Evolutionary conservation across 2,113 vertebrate species (phyloP), one percentile per base, ranked within the genome.

Genomic region (Poeciliopsis turrubarensis): DNA sequence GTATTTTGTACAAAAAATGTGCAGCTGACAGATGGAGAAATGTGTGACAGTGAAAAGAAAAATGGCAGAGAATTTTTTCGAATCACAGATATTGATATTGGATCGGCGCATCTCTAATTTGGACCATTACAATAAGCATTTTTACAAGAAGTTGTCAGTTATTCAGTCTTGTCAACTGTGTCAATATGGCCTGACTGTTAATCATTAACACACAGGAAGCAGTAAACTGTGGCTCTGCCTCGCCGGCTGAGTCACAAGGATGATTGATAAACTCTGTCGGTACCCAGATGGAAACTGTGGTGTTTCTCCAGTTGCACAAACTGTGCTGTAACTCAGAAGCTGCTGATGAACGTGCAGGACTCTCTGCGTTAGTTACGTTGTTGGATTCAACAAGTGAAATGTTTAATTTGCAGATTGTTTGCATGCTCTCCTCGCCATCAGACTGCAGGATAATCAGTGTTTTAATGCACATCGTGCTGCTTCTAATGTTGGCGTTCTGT

Each of bases 361-460:
- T 26, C 34, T 10, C 51, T 57, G 22, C 9, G 51, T 57, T 32
- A 26, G 66, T 60, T 68, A 57, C 10, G 19, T 1, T 11, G 51
- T 2, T 57, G 51, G 25, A 17, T 57, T 31, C 32, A 13, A 47
- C 37, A 62, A 61, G 39, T 68, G 0, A 68, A 68, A 66, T 7
- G 26, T 19, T 25, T n/a, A 51, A 47, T 26, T 32, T 68, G 54
- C 26, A 77, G 32, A 57, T 27, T 11, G 17, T 29, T 13, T 69
- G 6, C 44, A 54, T 68, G 26, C 54, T 54, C 0, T 70, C 29
- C 51, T 70, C 26, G 30, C 5, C 27, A 60, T 61, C 63, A 61
- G 34, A 78, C 66, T 54, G 30, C 22, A 61, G 29, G 30, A 72
- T 25, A 37, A 62, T 72, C 37, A 37, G 37, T 65, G n/a, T 60